Conservation (phyloP, 1,140 invertebrate species). For the Anastrepha ludens region DNA sequence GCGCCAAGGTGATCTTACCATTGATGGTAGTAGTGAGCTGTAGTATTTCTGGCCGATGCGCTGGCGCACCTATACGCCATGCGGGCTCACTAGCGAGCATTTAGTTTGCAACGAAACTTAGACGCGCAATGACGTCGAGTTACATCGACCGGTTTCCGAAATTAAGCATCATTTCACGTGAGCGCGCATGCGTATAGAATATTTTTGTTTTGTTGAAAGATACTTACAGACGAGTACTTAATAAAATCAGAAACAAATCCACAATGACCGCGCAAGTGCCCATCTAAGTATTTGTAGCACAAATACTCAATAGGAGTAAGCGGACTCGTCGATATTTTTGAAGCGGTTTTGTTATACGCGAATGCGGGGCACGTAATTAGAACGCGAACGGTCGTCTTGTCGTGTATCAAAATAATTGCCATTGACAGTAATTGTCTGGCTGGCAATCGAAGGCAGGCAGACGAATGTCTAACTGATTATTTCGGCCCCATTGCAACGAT, state of each 20-base stretch:
- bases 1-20: not conserved
- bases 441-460: not conserved
- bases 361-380: slow-evolving; percentile 69
- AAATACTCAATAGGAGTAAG: slow-evolving; percentile 25
- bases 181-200: not conserved
- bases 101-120: slow-evolving; percentile 32
- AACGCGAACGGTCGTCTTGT: slow-evolving; percentile 61
- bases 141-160: not conserved
- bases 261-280: too few species aligned
- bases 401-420: slow-evolving; percentile 47
- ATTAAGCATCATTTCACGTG: not conserved
- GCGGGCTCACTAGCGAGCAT: not conserved
- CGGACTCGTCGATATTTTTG: not conserved
- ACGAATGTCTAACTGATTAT: not conserved
- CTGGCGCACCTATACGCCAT: not conserved
- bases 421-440: slow-evolving; percentile 65
- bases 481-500: not conserved
- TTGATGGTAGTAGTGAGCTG: not conserved
- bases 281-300: not conserved
- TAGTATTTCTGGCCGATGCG: not conserved
- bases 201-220: not conserved
- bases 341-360: slow-evolving; percentile 11
- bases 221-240: not conserved
- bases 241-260: not conserved
- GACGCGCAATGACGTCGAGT: not conserved